Conservation (phyloP, 2,888 invertebrate species). For the Notocelia uddmanniana region DNA sequence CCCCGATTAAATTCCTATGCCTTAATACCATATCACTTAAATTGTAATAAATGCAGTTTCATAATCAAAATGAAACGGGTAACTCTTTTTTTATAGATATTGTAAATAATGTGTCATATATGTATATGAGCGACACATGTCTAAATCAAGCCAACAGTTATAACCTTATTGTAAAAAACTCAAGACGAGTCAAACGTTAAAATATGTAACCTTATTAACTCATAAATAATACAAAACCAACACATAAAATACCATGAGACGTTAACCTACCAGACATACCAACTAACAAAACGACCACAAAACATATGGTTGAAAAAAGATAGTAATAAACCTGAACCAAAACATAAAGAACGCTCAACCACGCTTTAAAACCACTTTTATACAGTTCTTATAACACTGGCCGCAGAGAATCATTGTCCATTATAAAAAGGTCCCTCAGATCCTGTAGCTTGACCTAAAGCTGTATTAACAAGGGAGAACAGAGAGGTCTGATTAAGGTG, state of each 20-base stretch:
- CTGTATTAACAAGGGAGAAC: constrained; percentile 49
- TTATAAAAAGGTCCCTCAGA: constrained; percentile 57
- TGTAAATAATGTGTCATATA: neutral
- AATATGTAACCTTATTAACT: constrained; percentile 43
- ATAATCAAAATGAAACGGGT: too few species aligned
- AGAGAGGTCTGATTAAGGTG: constrained; percentile 60
- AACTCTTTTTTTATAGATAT: neutral
- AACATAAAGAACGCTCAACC: constrained; percentile 61
- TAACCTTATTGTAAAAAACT: constrained; percentile 34
- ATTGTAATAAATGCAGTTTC: neutral
- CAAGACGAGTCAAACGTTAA: constrained; percentile 25
- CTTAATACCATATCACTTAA: neutral
- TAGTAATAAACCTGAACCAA: constrained; percentile 66
- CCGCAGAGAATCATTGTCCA: constrained; percentile 54
- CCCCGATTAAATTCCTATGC: neutral
- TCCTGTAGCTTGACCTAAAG: constrained; percentile 50
- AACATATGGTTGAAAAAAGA: constrained; percentile 82
- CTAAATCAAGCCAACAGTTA: constrained; percentile 28
- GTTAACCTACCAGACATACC: constrained; percentile 78
- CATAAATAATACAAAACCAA: constrained; percentile 49
- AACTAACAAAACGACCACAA: constrained; percentile 80
- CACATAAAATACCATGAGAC: constrained; percentile 68
- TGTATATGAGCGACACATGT: neutral
- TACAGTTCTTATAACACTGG: constrained; percentile 66
- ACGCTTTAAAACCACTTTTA: constrained; percentile 67